Base-by-base conservation (phyloP, 2,888 invertebrate genomes). In the Campaea margaritaria region DNA sequence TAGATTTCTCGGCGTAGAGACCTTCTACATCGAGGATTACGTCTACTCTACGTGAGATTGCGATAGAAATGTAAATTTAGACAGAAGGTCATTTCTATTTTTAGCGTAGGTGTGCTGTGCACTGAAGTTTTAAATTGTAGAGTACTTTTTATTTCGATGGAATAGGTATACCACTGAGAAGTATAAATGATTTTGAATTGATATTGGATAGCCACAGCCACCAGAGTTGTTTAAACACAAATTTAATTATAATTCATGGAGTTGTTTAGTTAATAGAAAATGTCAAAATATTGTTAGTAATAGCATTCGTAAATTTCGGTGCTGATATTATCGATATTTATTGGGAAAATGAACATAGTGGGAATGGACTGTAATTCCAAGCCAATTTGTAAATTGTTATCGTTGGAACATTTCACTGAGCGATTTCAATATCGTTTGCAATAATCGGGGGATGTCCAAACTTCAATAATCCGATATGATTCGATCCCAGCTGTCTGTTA, bases 401-500 rank as follows among this genome's bases (percentile, higher is more conserved):
- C n/a, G 1, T 42, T 21, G 16, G n/a, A 53, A 48, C 43, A 58
- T 47, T 43, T 42, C 58, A 52, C 39, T 13, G 36, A 36, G 10
- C 31, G 10, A 21, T 48, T 52, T 60, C 42, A 42, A 56, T 46
- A 44, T 28, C 44, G 41, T 38, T 58, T 4, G 41, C 61, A 58
- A 64, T 70, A 58, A 68, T 53, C 56, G 64, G 31, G 15, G 56
- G 59, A 58, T 50, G 55, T 11, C 52, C 49, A 27, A 38, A 57
- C 39, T 67, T 61, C 49, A 60, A 58, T 69, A 60, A 68, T 59
- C 46, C 49, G 58, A 62, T 50, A 43, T 43, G 43, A 43, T 43
- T 43, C 21, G 43, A 27, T 43, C 44, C 38, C 52, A 43, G 14
- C 51, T 43, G 13, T 5, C 8, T n/a, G 7, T 13, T 15, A 9